Evolutionary conservation across 2,888 invertebrate genomes (phyloP).

Genomic region (Conops quadrifasciatus): DNA sequence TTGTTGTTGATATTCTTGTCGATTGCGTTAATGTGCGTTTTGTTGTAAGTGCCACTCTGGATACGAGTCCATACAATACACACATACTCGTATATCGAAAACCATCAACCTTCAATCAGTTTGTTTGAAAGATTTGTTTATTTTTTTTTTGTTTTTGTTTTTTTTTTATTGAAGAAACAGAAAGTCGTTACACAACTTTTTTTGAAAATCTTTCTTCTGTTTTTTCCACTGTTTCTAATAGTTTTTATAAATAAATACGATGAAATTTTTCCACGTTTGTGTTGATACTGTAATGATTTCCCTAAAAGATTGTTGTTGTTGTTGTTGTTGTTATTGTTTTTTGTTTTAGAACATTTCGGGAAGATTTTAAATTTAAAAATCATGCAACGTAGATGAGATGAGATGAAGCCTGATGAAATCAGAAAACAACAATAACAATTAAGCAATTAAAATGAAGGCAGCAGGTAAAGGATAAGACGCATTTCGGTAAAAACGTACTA

Average conservation of each 20-base stretch:
- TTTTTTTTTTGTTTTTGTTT: background rate
- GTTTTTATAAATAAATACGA: too few relatives aligned
- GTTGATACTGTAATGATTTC: conserved; percentile 33
- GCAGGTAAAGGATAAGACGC: too few relatives aligned
- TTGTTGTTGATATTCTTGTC: background rate
- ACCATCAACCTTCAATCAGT: conserved; percentile 8
- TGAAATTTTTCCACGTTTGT: conserved; percentile 43
- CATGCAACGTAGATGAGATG: too few relatives aligned
- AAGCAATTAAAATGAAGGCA: too few relatives aligned
- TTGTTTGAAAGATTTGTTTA: background rate
- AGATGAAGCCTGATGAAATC: too few relatives aligned
- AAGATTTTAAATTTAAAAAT: too few relatives aligned
- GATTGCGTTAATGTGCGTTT: background rate
- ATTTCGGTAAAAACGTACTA: too few relatives aligned
- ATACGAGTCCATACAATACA: too few relatives aligned
- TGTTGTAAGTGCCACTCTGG: background rate
- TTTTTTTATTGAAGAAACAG: conserved; percentile 38
- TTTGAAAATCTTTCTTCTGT: conserved; percentile 23
- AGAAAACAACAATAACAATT: too few relatives aligned
- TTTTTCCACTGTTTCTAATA: conserved; percentile 23
- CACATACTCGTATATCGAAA: too few relatives aligned
- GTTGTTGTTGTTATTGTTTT: conserved; percentile 41
- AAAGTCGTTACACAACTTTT: conserved; percentile 46
- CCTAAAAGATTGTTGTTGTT: too few relatives aligned
- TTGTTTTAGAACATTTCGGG: conserved; percentile 14